phyloP scores from a whole-genome alignment of 2,888 invertebrate species.

The Perizoma flavofasciatum region DNA sequence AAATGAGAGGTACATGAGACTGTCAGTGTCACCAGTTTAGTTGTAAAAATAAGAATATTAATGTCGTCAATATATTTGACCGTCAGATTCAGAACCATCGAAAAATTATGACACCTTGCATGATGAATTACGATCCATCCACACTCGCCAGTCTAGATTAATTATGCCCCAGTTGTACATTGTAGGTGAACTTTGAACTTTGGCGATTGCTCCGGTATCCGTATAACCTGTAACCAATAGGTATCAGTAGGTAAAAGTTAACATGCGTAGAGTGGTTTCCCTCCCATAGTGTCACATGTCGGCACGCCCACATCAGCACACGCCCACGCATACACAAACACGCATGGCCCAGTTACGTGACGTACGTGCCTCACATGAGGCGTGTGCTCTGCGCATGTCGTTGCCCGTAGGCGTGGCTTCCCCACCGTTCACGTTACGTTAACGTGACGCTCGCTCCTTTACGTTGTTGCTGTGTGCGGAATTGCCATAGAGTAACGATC shows the following conservation, averaged over 20 bases:
- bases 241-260: slow-evolving; percentile 26
- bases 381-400: slow-evolving; percentile 74
- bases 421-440: slow-evolving; percentile 55
- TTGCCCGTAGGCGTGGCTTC: slow-evolving; percentile 70
- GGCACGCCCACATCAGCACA: slow-evolving; percentile 65
- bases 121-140: background rate
- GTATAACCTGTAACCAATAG: slow-evolving; percentile 14
- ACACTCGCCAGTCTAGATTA: background rate
- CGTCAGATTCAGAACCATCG: no score
- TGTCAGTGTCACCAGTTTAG: no score
- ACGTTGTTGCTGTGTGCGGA: slow-evolving; percentile 51
- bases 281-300: slow-evolving; percentile 54
- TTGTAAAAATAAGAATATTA: no score
- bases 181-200: no score
- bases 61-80: no score
- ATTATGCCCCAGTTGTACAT: background rate
- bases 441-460: slow-evolving; percentile 68
- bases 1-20: background rate
- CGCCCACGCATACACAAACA: slow-evolving; percentile 62
- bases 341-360: slow-evolving; percentile 59
- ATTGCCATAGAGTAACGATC: slow-evolving; percentile 14
- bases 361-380: slow-evolving; percentile 60
- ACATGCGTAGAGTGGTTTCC: slow-evolving; percentile 25
- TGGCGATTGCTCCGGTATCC: no score
- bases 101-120: background rate